Conservation (phyloP, 2,888 invertebrate genomes). For the Diploptera punctata region DNA sequence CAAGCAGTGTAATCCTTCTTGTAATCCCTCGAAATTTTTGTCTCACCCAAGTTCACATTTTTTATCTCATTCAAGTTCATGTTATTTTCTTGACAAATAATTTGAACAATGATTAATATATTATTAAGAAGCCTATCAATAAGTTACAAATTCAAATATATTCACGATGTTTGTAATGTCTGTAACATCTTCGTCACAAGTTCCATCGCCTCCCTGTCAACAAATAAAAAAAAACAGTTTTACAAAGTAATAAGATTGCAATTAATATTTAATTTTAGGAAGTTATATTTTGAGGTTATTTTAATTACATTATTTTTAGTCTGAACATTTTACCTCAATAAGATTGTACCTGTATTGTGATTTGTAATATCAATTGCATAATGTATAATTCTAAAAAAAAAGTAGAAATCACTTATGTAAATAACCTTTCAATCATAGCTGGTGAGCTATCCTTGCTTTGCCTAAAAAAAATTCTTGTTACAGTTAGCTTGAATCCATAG, state of each 20-base stretch:
- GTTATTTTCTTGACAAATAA: no score
- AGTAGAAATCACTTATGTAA: background rate
- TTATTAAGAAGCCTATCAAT: background rate
- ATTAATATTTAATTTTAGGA: background rate
- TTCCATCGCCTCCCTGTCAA: constrained; percentile 46
- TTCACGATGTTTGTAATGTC: constrained; percentile 26
- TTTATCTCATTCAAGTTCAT: no score
- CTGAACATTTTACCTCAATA: background rate
- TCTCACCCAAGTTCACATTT: no score
- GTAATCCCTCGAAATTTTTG: no score
- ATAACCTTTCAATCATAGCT: background rate
- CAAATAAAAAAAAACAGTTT: constrained; percentile 29
- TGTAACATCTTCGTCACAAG: constrained; percentile 45
- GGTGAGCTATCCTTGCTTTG: no score
- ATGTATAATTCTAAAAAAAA: background rate
- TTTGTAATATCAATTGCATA: background rate
- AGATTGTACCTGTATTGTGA: background rate
- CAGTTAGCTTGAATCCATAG: no score
- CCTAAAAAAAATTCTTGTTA: no score
- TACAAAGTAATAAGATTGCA: background rate
- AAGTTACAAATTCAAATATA: background rate
- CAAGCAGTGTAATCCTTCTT: no score
- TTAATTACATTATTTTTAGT: no score
- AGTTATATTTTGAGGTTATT: no score
- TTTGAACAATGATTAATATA: no score